Evolutionary conservation across 2,113 vertebrate genomes (phyloP).

Genomic region (Sorex araneus): DNA sequence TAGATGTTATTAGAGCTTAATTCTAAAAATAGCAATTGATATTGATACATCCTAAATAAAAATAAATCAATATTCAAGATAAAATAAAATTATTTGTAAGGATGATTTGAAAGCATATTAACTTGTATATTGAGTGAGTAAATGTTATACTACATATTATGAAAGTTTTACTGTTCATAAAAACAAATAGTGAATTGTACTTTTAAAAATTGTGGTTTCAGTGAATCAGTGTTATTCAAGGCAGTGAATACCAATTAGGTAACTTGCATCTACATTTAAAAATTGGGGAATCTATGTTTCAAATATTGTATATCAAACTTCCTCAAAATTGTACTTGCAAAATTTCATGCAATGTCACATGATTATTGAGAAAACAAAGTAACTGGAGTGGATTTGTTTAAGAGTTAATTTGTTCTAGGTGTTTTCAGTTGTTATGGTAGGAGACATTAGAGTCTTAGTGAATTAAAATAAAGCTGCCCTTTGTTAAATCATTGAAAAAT

Average conservation of each 20-base stretch:
- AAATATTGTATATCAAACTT: not conserved
- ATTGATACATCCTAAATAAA: not conserved
- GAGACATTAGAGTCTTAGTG: constrained; percentile 31
- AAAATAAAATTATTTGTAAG: not conserved
- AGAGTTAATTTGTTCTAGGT: constrained; percentile 59
- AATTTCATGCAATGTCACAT: not conserved
- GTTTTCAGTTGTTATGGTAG: constrained; percentile 51
- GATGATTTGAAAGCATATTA: not conserved
- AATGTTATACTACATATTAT: not conserved
- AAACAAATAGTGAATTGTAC: not conserved
- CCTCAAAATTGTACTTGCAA: not conserved
- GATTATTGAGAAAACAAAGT: constrained; percentile 61
- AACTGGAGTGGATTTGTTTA: constrained; percentile 59
- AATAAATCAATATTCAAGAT: not conserved
- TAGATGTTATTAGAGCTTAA: not conserved
- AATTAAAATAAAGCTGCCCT: constrained; percentile 62
- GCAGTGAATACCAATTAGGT: not conserved
- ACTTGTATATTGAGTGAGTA: not conserved
- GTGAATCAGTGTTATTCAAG: not conserved
- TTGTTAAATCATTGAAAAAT: constrained; percentile 63
- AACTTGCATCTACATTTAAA: not conserved
- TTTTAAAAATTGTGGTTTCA: not conserved
- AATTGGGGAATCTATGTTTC: constrained; percentile 5
- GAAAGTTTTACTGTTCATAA: not conserved
- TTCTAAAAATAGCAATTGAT: not conserved